These are phyloP conservation scores for Copidosoma aretas DNA, from an alignment of 2,888 invertebrate genomes.

Conservation along the genomic window DNA sequence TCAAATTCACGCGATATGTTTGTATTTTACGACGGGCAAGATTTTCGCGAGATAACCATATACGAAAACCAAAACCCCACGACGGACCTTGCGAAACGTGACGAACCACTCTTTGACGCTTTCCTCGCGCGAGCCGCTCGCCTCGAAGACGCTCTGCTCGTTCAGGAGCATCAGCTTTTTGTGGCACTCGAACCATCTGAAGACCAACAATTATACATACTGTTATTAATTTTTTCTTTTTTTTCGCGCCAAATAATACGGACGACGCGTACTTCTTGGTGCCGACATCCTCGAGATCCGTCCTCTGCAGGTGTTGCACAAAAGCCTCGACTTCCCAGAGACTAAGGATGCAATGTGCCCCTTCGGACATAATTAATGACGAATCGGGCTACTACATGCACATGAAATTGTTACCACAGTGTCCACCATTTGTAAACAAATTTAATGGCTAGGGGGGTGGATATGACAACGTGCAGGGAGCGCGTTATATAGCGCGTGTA, in stretches of 20 bases:
- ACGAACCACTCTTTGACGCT: slow-evolving; percentile 83
- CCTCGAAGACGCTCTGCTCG: slow-evolving; percentile 87
- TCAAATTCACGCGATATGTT: no score
- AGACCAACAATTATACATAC: slow-evolving; percentile 33
- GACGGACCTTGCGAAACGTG: slow-evolving; percentile 73
- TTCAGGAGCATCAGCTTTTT: slow-evolving; percentile 83
- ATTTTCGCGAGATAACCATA: no score
- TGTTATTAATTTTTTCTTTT: no score
- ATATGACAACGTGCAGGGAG: slow-evolving; percentile 3
- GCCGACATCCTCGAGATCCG: slow-evolving; percentile 74
- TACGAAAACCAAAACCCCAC: no score
- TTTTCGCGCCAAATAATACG: neutral
- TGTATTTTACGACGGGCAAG: no score
- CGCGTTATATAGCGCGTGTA: slow-evolving; percentile 8
- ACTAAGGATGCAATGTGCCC: slow-evolving; percentile 64
- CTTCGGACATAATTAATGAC: slow-evolving; percentile 28
- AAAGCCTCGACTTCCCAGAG: slow-evolving; percentile 78
- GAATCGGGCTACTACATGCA: slow-evolving; percentile 18
- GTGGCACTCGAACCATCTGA: slow-evolving; percentile 83
- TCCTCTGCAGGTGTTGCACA: slow-evolving; percentile 74
- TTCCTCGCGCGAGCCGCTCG: slow-evolving; percentile 79
- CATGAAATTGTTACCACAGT: slow-evolving; percentile 10
- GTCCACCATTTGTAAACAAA: slow-evolving; percentile 56
- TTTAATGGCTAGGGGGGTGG: slow-evolving; percentile 13
- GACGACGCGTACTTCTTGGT: slow-evolving; percentile 63